These are phyloP conservation scores for Diaprepes abbreviatus DNA, from an alignment of 2,888 invertebrate genomes.

Conservation along the genomic window DNA sequence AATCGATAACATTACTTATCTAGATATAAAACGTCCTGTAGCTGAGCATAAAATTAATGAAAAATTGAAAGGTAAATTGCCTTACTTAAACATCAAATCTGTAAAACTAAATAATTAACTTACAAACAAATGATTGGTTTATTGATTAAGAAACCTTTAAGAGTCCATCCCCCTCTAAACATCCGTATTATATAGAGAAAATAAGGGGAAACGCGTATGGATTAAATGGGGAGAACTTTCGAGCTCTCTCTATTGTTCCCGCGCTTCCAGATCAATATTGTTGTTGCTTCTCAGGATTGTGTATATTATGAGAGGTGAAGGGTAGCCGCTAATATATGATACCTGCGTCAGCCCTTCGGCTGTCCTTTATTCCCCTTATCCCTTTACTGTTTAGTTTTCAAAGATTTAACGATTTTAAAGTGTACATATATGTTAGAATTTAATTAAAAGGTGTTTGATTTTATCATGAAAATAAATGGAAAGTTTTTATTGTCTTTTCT, in stretches of 20 bases:
- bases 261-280: slow-evolving; percentile 43
- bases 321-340: slow-evolving; percentile 31
- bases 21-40: too few species aligned
- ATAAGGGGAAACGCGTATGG: slow-evolving; percentile 36
- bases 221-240: slow-evolving; percentile 40
- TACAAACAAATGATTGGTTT: neutral
- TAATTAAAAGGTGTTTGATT: too few species aligned
- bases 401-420: neutral
- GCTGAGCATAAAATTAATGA: too few species aligned
- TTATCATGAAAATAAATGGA: too few species aligned
- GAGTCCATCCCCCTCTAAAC: slow-evolving; percentile 2
- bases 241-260: slow-evolving; percentile 40
- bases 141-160: slow-evolving; percentile 11
- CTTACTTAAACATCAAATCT: too few species aligned
- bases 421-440: neutral
- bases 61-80: too few species aligned
- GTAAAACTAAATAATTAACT: slow-evolving; percentile 4
- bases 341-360: slow-evolving; percentile 28
- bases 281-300: slow-evolving; percentile 42
- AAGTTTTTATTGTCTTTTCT: too few species aligned
- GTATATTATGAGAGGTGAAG: slow-evolving; percentile 25
- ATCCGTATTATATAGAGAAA: slow-evolving; percentile 18
- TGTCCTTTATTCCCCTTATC: neutral
- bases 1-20: too few species aligned
- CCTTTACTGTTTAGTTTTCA: neutral